These are phyloP conservation scores for Steinernema scapterisci DNA, from an alignment of 2,888 invertebrate genomes.

Conservation along the genomic window DNA sequence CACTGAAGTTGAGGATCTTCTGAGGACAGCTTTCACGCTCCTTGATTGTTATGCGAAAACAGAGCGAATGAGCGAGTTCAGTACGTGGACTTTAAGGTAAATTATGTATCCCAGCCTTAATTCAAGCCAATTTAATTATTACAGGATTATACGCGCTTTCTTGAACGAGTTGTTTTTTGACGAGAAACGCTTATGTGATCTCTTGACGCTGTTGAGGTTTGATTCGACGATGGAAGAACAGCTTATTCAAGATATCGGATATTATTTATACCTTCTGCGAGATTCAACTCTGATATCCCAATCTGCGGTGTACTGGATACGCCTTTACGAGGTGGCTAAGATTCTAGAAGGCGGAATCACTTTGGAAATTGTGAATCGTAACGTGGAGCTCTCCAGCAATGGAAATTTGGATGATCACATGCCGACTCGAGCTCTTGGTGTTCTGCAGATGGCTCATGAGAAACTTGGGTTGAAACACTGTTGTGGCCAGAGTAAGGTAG, in stretches of 20 bases:
- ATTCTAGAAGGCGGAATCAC: conserved; percentile 10
- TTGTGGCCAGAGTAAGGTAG: background rate
- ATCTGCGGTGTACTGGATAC: background rate
- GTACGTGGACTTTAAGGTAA: background rate
- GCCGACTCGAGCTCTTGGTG: conserved; percentile 8
- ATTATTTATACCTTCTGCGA: conserved; percentile 1
- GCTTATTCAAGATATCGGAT: background rate
- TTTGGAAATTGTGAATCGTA: background rate
- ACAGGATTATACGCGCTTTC: background rate
- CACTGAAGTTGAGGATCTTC: background rate
- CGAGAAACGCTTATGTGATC: background rate
- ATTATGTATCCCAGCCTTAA: too few species aligned
- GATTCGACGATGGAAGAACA: background rate
- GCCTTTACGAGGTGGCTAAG: conserved; percentile 6
- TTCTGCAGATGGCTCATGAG: conserved; percentile 8
- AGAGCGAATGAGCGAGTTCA: background rate
- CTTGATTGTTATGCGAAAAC: background rate
- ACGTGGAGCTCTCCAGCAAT: too few species aligned
- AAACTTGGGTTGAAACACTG: background rate
- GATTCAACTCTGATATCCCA: background rate
- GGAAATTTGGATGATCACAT: background rate
- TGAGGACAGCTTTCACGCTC: background rate
- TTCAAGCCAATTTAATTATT: background rate
- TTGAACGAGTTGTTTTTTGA: background rate
- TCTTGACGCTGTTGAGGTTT: background rate